These are phyloP conservation scores for Loris lydekkerianus DNA, from an alignment of 2,797 vertebrate genomes.

Conservation along the genomic window DNA sequence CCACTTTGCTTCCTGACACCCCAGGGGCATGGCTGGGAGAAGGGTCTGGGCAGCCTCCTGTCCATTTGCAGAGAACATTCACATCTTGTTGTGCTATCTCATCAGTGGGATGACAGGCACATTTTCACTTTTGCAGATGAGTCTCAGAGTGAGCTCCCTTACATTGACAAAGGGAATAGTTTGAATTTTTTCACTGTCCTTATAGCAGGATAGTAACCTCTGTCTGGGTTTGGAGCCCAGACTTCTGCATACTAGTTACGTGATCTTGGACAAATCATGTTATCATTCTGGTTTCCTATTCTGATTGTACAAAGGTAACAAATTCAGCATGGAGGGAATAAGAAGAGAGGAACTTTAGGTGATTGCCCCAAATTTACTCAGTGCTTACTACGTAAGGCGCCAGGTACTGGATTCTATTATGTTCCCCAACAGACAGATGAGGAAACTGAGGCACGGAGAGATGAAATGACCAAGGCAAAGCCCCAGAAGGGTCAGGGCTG, in stretches of 20 bases:
- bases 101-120: not conserved
- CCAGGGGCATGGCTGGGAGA: not conserved
- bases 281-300: not conserved
- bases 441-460: not conserved
- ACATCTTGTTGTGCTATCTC: not conserved
- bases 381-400: not conserved
- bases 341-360: not conserved
- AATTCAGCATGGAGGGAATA: not conserved
- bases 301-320: not conserved
- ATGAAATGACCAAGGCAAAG: not conserved
- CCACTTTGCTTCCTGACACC: not conserved
- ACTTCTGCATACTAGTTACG: accelerated
- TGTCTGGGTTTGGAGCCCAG: not conserved
- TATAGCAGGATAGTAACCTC: not conserved
- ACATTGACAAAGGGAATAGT: accelerated
- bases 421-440: not conserved
- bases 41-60: not conserved
- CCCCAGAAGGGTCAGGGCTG: not conserved
- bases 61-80: accelerated
- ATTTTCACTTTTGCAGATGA: not conserved
- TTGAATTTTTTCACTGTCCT: not conserved
- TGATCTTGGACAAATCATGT: not conserved
- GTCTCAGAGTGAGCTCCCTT: not conserved
- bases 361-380: too few relatives aligned
- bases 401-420: not conserved